These are phyloP conservation scores for Macropis europaea DNA, from an alignment of 2,888 invertebrate genomes.

Conservation along the genomic window DNA sequence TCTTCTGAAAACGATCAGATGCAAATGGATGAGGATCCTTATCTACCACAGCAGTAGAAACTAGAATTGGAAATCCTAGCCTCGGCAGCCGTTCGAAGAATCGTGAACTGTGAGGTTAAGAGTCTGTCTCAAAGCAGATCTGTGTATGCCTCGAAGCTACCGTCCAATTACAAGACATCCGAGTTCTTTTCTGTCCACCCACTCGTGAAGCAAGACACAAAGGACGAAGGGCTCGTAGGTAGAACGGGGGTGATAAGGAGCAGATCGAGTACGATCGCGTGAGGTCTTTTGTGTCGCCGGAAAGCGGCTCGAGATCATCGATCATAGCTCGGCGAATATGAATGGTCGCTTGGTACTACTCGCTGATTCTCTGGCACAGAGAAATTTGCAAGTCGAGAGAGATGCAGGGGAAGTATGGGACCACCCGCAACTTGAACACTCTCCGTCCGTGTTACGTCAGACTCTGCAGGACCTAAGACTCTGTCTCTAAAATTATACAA, in stretches of 20 bases:
- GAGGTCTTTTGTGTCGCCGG: slow-evolving; percentile 39
- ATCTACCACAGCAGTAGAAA: too few relatives aligned
- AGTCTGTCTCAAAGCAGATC: too few relatives aligned
- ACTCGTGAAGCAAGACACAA: slow-evolving; percentile 12
- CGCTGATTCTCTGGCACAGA: neutral
- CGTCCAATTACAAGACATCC: slow-evolving; percentile 29
- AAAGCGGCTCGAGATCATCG: slow-evolving; percentile 38
- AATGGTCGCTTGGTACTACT: slow-evolving; percentile 26
- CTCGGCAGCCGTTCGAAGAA: too few relatives aligned
- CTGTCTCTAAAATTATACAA: too few relatives aligned
- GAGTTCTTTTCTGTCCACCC: slow-evolving; percentile 20
- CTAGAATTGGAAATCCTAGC: too few relatives aligned
- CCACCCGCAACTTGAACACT: slow-evolving; percentile 45
- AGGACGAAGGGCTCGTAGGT: slow-evolving; percentile 19
- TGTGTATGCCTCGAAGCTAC: too few relatives aligned
- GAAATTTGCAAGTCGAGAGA: slow-evolving; percentile 36
- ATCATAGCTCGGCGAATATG: slow-evolving; percentile 43
- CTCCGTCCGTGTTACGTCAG: too few relatives aligned
- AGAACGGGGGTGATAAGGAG: slow-evolving; percentile 36
- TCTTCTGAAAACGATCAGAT: too few relatives aligned
- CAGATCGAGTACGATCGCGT: slow-evolving; percentile 39
- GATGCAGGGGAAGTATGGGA: slow-evolving; percentile 14
- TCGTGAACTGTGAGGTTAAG: too few relatives aligned
- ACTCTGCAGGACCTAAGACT: too few relatives aligned
- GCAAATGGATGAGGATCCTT: too few relatives aligned